phyloP scores from a whole-genome alignment of 2,797 vertebrate genomes.

The Sarcophilus harrisii region DNA sequence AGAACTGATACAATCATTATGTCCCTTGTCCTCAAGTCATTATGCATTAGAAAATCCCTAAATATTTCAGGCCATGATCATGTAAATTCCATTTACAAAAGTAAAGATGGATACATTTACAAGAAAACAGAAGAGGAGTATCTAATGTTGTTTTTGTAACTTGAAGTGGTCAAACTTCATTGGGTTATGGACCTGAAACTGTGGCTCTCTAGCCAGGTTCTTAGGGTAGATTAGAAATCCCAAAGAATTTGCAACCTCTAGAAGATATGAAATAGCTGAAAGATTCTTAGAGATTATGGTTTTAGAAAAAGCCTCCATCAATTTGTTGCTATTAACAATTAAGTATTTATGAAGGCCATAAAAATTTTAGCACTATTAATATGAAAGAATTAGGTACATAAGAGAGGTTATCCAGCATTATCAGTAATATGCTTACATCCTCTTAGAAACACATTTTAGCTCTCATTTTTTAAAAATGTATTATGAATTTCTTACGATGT shows the following conservation, averaged over 20 bases:
- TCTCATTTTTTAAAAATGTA: neutral
- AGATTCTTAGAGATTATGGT: neutral
- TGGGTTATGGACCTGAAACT: accelerated
- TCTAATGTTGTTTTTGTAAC: neutral
- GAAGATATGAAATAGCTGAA: neutral
- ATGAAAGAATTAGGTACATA: neutral
- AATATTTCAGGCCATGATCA: neutral
- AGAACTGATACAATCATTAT: neutral
- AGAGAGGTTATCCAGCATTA: neutral
- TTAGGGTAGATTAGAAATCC: neutral
- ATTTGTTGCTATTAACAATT: neutral
- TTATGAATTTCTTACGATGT: neutral
- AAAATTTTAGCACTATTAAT: neutral
- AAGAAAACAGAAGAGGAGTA: neutral
- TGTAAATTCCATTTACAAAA: neutral
- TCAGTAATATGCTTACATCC: neutral
- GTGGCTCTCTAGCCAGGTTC: neutral
- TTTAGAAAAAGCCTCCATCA: neutral
- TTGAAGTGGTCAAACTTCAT: neutral
- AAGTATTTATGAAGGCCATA: neutral
- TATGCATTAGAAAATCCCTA: neutral
- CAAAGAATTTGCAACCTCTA: neutral
- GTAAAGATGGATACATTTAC: neutral
- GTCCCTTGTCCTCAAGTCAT: neutral
- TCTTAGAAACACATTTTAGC: neutral